These are phyloP conservation scores for Drosophila miranda DNA, from an alignment of 1,140 invertebrate species.

Conservation along the genomic window DNA sequence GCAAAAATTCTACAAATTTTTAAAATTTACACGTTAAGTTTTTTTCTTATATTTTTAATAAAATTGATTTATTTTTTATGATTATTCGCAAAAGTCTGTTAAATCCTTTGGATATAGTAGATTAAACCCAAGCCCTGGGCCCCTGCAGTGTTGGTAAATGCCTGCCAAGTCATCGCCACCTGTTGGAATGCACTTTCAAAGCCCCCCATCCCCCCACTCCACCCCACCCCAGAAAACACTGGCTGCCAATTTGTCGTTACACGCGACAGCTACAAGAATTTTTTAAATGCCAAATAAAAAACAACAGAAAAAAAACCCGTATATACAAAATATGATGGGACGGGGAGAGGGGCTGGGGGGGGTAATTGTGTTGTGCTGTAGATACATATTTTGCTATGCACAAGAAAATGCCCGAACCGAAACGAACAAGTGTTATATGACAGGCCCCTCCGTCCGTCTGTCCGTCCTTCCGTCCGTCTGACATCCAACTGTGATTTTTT, in stretches of 20 bases:
- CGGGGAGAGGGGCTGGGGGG: neutral
- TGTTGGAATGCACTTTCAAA: conserved; percentile 19
- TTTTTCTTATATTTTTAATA: no score
- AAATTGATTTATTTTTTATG: no score
- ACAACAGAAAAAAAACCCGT: neutral
- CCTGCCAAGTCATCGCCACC: conserved; percentile 11
- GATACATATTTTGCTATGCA: conserved; percentile 9
- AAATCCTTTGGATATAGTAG: neutral
- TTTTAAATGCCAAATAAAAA: conserved; percentile 26
- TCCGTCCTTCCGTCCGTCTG: conserved; percentile 19
- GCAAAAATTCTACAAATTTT: no score
- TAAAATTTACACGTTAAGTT: no score
- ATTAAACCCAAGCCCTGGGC: neutral
- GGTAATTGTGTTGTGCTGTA: conserved; percentile 8
- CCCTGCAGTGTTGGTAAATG: conserved; percentile 1
- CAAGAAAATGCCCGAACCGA: conserved; percentile 27
- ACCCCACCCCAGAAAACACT: neutral
- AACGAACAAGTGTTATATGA: conserved; percentile 53
- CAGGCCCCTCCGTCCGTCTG: conserved; percentile 38
- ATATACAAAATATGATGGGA: neutral
- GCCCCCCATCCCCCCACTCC: no score
- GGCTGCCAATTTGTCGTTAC: conserved; percentile 33
- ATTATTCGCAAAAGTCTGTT: neutral
- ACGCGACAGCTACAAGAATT: conserved; percentile 36
- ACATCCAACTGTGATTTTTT: conserved; percentile 65